Percentiles rank a stretch among this genome's conserved stretches.
Conservation (phyloP, 2,797 vertebrate genomes). For the Smutsia gigantea region DNA sequence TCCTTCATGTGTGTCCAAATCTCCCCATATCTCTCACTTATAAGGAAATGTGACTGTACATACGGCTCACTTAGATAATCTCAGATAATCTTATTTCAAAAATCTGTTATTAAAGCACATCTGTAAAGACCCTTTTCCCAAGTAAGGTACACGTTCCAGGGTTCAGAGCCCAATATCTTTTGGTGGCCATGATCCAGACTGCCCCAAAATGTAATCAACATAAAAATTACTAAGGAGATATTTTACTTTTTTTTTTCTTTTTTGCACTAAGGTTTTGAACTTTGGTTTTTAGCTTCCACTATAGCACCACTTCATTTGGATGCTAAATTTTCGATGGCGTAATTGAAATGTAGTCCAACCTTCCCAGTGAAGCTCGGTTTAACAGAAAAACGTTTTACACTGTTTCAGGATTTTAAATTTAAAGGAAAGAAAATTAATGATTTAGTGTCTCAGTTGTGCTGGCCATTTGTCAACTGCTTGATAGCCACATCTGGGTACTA, state of each 20-base stretch:
- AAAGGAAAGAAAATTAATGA: not conserved
- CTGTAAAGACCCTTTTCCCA: not conserved
- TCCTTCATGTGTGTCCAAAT: not conserved
- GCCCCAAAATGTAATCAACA: too few species aligned
- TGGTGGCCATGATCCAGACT: not conserved
- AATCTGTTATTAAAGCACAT: not conserved
- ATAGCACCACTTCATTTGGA: not conserved
- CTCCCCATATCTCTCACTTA: not conserved
- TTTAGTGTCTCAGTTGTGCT: not conserved
- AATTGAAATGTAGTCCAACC: not conserved
- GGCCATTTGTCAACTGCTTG: not conserved
- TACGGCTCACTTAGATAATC: not conserved
- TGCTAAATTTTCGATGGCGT: not conserved
- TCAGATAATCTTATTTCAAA: not conserved
- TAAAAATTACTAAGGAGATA: not conserved
- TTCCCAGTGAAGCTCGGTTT: not conserved
- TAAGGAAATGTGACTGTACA: not conserved
- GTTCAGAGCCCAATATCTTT: not conserved
- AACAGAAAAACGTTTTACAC: not conserved
- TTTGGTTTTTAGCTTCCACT: rapidly evolving
- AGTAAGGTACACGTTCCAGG: not conserved
- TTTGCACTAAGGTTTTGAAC: not conserved
- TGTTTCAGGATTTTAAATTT: not conserved
- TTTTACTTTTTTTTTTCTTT: not conserved
- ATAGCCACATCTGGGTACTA: rapidly evolving